phyloP scores from a whole-genome alignment of 2,888 invertebrate species.

The Chrysolina oricalcia region DNA sequence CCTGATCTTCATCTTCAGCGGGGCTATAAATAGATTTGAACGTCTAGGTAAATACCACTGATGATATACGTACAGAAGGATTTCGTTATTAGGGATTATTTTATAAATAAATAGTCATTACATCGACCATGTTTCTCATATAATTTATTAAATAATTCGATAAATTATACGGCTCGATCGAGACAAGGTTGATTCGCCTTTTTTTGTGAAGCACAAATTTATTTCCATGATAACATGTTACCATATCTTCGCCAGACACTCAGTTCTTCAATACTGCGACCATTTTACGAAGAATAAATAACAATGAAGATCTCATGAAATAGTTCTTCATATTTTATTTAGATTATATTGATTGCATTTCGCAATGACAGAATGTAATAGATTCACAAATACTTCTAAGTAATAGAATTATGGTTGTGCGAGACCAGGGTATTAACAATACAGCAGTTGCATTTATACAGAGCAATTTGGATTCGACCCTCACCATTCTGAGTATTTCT shows the following conservation, averaged over 20 bases:
- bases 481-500: too few species aligned
- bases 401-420: too few species aligned
- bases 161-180: constrained; percentile 17
- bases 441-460: too few species aligned
- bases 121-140: constrained; percentile 23
- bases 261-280: neutral
- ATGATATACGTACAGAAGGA: constrained; percentile 27
- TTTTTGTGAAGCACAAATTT: constrained; percentile 14
- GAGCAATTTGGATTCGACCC: too few species aligned
- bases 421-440: too few species aligned
- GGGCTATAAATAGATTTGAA: constrained; percentile 26
- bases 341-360: too few species aligned
- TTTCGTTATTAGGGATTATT: constrained; percentile 30
- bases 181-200: constrained; percentile 8
- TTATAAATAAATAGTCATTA: constrained; percentile 38
- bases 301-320: too few species aligned
- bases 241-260: constrained; percentile 7
- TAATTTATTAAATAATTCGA: constrained; percentile 26
- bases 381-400: too few species aligned
- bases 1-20: constrained; percentile 31
- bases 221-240: constrained; percentile 28
- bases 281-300: neutral
- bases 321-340: too few species aligned
- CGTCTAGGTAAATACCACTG: constrained; percentile 3
- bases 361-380: too few species aligned